phyloP scores from a whole-genome alignment of 2,797 vertebrate species.

The Acrossocheilus wenchowensis region DNA sequence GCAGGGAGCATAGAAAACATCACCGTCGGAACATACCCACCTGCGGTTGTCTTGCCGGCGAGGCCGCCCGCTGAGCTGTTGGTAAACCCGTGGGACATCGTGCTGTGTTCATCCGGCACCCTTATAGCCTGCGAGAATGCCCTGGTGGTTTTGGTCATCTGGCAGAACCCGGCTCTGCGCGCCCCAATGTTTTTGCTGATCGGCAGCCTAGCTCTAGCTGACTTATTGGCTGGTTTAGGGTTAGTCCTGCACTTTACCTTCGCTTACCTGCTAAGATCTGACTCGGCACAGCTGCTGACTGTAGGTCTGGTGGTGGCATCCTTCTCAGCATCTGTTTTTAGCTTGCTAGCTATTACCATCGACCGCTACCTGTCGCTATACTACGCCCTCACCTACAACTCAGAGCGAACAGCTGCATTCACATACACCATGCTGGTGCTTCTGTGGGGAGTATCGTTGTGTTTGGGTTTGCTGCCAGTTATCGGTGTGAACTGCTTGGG shows the following conservation, averaged over 20 bases:
- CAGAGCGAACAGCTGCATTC: slow-evolving; percentile 94
- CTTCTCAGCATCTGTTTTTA: slow-evolving; percentile 97
- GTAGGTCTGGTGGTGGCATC: slow-evolving; percentile 96
- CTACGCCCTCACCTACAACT: slow-evolving; percentile 97
- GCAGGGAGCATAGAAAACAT: slow-evolving; percentile 82
- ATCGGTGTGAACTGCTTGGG: slow-evolving; percentile 96
- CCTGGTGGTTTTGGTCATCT: slow-evolving; percentile 97
- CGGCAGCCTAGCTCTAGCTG: slow-evolving; percentile 95
- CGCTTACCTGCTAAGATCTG: slow-evolving; percentile 93
- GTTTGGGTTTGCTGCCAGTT: slow-evolving; percentile 92
- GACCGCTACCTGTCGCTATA: slow-evolving; percentile 99
- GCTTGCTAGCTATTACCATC: slow-evolving; percentile 96
- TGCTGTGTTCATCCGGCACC: slow-evolving; percentile 94
- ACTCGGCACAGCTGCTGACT: slow-evolving; percentile 92
- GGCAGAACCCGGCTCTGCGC: slow-evolving; percentile 94
- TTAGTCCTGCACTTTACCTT: slow-evolving; percentile 95
- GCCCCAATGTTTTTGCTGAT: slow-evolving; percentile 98
- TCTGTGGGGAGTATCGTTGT: slow-evolving; percentile 93
- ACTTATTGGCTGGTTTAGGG: slow-evolving; percentile 95
- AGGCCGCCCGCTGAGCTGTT: slow-evolving; percentile 77
- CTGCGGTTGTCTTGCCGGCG: slow-evolving; percentile 76
- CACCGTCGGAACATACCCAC: slow-evolving; percentile 80
- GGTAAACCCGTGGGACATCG: slow-evolving; percentile 98
- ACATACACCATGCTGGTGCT: slow-evolving; percentile 95
- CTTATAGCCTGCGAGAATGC: slow-evolving; percentile 98